phyloP scores from a whole-genome alignment of 2,797 vertebrate species.

The Gymnoscopelus microlampas region DNA sequence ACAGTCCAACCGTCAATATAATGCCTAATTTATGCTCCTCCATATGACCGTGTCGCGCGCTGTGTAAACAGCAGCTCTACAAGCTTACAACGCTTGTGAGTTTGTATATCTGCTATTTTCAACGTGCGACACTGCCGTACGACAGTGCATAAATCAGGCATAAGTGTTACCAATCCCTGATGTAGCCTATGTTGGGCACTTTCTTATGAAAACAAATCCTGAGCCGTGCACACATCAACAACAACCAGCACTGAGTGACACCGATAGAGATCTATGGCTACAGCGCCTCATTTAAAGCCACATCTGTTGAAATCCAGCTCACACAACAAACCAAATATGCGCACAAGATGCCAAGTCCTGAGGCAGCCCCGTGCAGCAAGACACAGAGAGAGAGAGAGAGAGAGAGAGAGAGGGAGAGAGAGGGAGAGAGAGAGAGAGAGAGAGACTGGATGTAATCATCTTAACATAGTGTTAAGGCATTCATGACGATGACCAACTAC shows the following conservation, averaged over 20 bases:
- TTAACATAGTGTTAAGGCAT: slow-evolving; percentile 26
- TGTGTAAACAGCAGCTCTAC: no score
- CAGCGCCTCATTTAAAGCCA: slow-evolving; percentile 61
- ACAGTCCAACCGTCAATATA: no score
- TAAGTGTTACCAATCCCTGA: slow-evolving; percentile 48
- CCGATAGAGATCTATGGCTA: slow-evolving; percentile 67
- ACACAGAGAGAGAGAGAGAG: slow-evolving; percentile 28
- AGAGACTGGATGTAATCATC: not conserved
- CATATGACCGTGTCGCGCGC: no score
- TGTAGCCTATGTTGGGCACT: slow-evolving; percentile 56
- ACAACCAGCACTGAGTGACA: slow-evolving; percentile 47
- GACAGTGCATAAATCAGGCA: not conserved
- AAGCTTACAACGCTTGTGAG: no score
- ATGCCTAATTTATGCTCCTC: no score
- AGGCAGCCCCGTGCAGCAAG: slow-evolving; percentile 9
- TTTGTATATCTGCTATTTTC: no score
- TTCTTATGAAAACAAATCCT: slow-evolving; percentile 62
- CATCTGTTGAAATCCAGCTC: slow-evolving; percentile 68
- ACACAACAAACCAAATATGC: slow-evolving; percentile 54
- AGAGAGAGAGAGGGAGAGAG: slow-evolving; percentile 21
- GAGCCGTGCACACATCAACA: slow-evolving; percentile 47
- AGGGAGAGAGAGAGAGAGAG: slow-evolving; percentile 11
- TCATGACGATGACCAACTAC: slow-evolving; percentile 3
- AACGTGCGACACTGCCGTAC: no score
- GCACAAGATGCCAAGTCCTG: slow-evolving; percentile 46